Evolutionary conservation across 2,797 vertebrate genomes (phyloP), one percentile per base, ranked within the genome.

Genomic region (Chrysocyon brachyurus): DNA sequence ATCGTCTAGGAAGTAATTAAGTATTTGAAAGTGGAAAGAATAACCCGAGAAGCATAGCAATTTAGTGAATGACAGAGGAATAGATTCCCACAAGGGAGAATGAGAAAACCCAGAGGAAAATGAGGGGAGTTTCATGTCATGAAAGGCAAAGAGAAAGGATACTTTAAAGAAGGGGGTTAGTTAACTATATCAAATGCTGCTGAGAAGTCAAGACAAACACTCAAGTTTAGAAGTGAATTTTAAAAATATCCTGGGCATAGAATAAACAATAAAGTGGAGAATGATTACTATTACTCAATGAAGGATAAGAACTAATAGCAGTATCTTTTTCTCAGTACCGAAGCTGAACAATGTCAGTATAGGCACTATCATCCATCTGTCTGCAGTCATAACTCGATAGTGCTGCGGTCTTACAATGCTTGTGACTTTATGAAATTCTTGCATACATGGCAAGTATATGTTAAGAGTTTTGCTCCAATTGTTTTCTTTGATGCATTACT

Each of bases 121-220:
- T 28, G 14, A 66, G 64, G 28, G 77, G 17, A 84, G 40, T 15
- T 12, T 24, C 7, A 22, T 52, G 16, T n/a, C 16, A 63, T 54
- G 9, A 28, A 87, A 84, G 31, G 24, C 6, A 57, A 83, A 40
- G 17, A 26, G 16, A 91, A 61, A 33, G 7, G 17, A 26, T 28
- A 75, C 64, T 94, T 66, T 82, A 52, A 57, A 94, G 78, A 87
- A 93, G 4, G 2, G 2, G 3, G 2, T 63, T 26, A 83, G 22
- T 36, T 70, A 54, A 54, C 61, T 31, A 6, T 66, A 22, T 31
- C 56, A 68, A 84, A 64, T 56, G 15, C 68, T 83, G 31, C 56
- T 73, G 78, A 54, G 31, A 81, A 96, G 40, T 90, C 49, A 84
- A 83, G 22, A 78, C 17, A 96, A 94, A 81, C n/a, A 75, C 8